A percentile compares a stretch with the other conserved stretches of the same genome.
phyloP scores from a whole-genome alignment of 2,797 vertebrate genomes.

The Echiichthys vipera region DNA sequence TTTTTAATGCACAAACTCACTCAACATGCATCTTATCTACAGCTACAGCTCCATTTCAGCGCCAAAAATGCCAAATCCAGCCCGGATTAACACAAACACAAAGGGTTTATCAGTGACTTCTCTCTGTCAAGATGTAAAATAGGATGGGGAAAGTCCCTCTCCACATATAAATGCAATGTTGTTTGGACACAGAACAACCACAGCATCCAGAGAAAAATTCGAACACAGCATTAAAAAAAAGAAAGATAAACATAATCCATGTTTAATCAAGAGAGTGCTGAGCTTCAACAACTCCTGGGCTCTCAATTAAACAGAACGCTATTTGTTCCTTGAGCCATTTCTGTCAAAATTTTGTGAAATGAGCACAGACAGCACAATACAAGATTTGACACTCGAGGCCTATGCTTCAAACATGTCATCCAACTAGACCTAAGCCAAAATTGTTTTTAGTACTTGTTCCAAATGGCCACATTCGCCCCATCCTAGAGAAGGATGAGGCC shows the following conservation, averaged over 20 bases:
- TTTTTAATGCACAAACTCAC: conserved; percentile 5
- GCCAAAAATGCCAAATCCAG: not conserved
- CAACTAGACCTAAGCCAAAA: not conserved
- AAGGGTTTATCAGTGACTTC: not conserved
- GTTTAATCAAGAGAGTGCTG: not conserved
- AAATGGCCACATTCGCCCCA: not conserved
- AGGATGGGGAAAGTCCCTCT: not conserved
- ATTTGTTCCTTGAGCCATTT: not conserved
- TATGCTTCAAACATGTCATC: not conserved
- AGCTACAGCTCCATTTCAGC: not conserved
- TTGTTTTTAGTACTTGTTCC: not conserved
- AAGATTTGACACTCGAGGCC: not conserved
- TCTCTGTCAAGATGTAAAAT: not conserved
- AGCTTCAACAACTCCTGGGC: not conserved
- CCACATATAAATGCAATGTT: not conserved
- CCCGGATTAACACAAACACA: conserved; percentile 22
- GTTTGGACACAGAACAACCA: conserved; percentile 5
- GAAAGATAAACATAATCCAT: not conserved
- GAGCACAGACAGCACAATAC: conserved; percentile 1
- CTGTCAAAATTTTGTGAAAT: conserved; percentile 2
- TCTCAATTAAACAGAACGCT: conserved; percentile 4
- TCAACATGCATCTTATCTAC: not conserved
- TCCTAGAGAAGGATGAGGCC: not conserved
- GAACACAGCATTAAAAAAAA: not conserved
- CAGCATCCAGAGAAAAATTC: not conserved